Evolutionary conservation across 2,888 invertebrate species (phyloP).

Genomic region (Gari tellinella): DNA sequence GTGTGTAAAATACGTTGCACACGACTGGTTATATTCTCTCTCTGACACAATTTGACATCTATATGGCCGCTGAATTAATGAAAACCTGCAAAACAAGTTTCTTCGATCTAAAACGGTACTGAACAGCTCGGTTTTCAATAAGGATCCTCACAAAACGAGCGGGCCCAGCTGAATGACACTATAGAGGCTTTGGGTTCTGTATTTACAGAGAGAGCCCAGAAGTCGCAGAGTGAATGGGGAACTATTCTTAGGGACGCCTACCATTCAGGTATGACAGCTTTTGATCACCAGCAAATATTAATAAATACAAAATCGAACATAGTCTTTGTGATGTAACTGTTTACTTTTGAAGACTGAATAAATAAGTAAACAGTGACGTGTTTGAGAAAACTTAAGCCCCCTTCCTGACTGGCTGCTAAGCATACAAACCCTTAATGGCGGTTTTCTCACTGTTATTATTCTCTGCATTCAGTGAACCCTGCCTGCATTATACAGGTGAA

Average conservation of each 20-base stretch:
- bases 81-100: slow-evolving; percentile 25
- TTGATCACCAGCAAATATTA: slow-evolving; percentile 44
- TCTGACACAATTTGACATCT: slow-evolving; percentile 36
- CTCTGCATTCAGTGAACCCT: not conserved
- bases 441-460: not conserved
- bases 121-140: slow-evolving; percentile 2
- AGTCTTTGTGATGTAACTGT: slow-evolving; percentile 66
- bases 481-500: slow-evolving; percentile 1
- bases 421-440: slow-evolving; percentile 16
- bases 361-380: slow-evolving; percentile 67
- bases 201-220: slow-evolving; percentile 12
- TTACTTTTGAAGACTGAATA: slow-evolving; percentile 64
- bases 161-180: too few species aligned
- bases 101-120: slow-evolving; percentile 17
- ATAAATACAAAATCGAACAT: slow-evolving; percentile 55
- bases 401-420: slow-evolving; percentile 44
- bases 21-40: slow-evolving; percentile 37
- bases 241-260: slow-evolving; percentile 35
- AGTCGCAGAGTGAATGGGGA: slow-evolving; percentile 19
- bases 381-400: slow-evolving; percentile 64
- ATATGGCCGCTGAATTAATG: slow-evolving; percentile 23
- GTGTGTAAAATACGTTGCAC: slow-evolving; percentile 43
- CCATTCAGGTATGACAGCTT: slow-evolving; percentile 32
- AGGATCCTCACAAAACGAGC: too few species aligned
- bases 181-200: slow-evolving; percentile 23